Conservation (phyloP, 2,797 vertebrate species). For the Crypturellus tataupa region DNA sequence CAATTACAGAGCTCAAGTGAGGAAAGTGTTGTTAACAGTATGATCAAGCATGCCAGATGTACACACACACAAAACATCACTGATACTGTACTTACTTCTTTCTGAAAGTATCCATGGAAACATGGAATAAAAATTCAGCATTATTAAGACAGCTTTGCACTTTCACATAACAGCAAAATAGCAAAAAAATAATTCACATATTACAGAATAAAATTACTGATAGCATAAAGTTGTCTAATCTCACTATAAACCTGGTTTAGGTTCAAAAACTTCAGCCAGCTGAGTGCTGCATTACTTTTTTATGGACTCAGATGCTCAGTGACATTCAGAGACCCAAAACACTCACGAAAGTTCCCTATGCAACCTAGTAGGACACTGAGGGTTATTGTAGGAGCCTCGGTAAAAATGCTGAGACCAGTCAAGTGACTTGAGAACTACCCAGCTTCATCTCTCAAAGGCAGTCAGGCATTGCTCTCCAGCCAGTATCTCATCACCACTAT, state of each 20-base stretch:
- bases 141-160: conserved; percentile 66
- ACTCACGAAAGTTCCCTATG: neutral
- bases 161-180: conserved; percentile 58
- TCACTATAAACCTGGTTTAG: neutral
- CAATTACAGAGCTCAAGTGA: conserved; percentile 50
- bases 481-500: neutral
- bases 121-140: conserved; percentile 76
- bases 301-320: neutral
- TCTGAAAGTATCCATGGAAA: conserved; percentile 79
- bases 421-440: neutral
- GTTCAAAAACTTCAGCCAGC: neutral
- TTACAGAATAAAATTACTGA: neutral
- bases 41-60: conserved; percentile 62
- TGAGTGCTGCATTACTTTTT: neutral
- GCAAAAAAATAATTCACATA: neutral
- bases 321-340: neutral
- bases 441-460: neutral
- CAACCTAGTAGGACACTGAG: neutral
- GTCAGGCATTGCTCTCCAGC: neutral
- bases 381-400: neutral
- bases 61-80: conserved; percentile 60
- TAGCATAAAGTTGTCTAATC: neutral
- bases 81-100: conserved; percentile 70
- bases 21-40: conserved; percentile 64
- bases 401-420: neutral